These are phyloP conservation scores for Vespertilio murinus DNA, from an alignment of 2,797 vertebrate species.

Conservation along the genomic window DNA sequence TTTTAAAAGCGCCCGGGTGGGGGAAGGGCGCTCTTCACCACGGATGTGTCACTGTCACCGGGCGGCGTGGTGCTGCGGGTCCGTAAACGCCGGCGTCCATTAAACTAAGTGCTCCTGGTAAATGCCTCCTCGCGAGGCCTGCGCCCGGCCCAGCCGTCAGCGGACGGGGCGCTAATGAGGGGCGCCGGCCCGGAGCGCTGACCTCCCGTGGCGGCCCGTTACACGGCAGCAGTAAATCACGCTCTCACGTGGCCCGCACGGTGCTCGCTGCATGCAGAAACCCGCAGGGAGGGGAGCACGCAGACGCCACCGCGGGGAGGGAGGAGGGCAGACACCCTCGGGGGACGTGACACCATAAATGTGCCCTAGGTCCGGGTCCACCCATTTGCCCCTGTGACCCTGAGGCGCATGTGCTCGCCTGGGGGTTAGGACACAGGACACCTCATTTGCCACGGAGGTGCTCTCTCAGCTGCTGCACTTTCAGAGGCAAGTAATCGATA, in stretches of 20 bases:
- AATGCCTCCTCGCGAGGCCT: constrained; percentile 84
- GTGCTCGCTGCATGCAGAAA: constrained; percentile 84
- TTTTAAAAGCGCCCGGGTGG: neutral
- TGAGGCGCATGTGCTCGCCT: neutral
- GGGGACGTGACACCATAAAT: neutral
- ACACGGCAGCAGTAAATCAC: constrained; percentile 86
- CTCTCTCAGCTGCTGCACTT: neutral
- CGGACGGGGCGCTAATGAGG: constrained; percentile 85
- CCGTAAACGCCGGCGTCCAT: constrained; percentile 79
- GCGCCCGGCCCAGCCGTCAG: constrained; percentile 86
- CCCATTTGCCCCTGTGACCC: neutral
- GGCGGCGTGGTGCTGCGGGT: constrained; percentile 77
- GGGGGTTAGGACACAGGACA: neutral
- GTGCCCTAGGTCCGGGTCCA: neutral
- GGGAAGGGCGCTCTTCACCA: constrained; percentile 74
- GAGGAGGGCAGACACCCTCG: neutral
- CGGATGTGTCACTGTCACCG: constrained; percentile 79
- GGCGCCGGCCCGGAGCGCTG: constrained; percentile 83
- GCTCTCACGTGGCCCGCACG: constrained; percentile 80
- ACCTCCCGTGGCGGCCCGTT: constrained; percentile 85
- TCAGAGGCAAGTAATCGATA: neutral
- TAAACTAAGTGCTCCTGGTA: constrained; percentile 79
- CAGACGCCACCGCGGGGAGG: constrained; percentile 34
- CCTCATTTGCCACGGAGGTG: neutral
- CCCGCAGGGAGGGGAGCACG: neutral